phyloP scores from a whole-genome alignment of 2,113 vertebrate genomes.

The Phaetusa simplex region DNA sequence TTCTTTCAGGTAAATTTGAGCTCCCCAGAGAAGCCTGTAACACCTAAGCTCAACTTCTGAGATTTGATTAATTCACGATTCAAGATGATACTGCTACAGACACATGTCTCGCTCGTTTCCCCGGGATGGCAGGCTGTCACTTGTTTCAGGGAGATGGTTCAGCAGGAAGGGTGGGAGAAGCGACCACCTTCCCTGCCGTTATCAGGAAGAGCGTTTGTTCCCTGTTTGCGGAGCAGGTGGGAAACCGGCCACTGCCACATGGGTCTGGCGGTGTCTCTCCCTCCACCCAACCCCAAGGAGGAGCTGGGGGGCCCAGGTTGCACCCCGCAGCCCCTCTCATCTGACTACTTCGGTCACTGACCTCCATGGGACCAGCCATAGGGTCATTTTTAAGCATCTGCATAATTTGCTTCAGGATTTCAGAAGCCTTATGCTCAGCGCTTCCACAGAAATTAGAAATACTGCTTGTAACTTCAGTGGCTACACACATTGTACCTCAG shows the following conservation, averaged over 20 bases:
- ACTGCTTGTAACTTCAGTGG: neutral
- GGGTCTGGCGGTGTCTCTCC: neutral
- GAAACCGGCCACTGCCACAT: rapidly evolving
- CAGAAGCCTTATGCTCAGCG: neutral
- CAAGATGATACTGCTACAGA: conserved; percentile 13
- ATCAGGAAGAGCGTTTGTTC: neutral
- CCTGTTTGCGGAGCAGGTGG: neutral
- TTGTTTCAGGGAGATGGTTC: neutral
- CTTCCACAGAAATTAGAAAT: neutral
- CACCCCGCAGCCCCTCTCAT: neutral
- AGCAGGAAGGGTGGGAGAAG: neutral
- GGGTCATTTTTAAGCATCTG: neutral
- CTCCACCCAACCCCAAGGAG: rapidly evolving
- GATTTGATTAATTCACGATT: conserved; percentile 37
- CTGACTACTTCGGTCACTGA: neutral
- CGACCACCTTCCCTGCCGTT: neutral
- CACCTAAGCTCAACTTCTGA: conserved; percentile 53
- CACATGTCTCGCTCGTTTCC: neutral
- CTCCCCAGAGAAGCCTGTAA: conserved; percentile 56
- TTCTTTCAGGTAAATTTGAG: conserved; percentile 63
- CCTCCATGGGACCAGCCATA: neutral
- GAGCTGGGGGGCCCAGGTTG: neutral
- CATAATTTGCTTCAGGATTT: neutral
- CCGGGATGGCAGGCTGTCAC: conserved; percentile 25
- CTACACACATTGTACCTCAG: neutral